A percentile compares a stretch with the other conserved stretches of the same genome.
Evolutionary conservation across 2,888 invertebrate species (phyloP).

Genomic region (Stenodema calcarata): DNA sequence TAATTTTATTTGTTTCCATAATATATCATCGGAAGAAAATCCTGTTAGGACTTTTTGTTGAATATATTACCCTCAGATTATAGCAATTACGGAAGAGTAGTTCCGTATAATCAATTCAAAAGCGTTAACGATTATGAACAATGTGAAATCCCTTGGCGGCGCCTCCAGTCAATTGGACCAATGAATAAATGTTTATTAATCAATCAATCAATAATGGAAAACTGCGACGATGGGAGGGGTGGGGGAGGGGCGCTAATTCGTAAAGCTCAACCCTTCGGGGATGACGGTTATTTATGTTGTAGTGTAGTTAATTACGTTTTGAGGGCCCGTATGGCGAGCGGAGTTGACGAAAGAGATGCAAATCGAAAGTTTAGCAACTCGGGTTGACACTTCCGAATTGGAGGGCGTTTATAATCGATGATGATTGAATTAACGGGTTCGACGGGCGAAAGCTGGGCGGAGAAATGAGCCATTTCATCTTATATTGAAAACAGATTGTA

Average conservation of each 20-base stretch:
- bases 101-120: not conserved
- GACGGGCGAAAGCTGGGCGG: too few species aligned
- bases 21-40: not conserved
- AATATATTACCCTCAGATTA: not conserved
- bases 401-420: not conserved
- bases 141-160: slow-evolving; percentile 9
- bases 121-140: not conserved
- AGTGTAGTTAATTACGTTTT: not conserved
- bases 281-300: not conserved
- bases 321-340: not conserved
- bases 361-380: not conserved
- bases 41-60: not conserved
- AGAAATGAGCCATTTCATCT: too few species aligned
- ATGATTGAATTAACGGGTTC: not conserved
- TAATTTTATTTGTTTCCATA: too few species aligned
- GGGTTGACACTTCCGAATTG: not conserved
- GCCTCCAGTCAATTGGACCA: slow-evolving; percentile 33
- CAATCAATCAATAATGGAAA: slow-evolving; percentile 14
- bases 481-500: too few species aligned
- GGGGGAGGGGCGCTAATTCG: not conserved
- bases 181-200: slow-evolving; percentile 42
- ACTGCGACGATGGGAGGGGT: not conserved
- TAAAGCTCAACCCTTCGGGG: not conserved
- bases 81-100: not conserved
- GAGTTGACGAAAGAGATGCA: not conserved